Percentiles rank a stretch among this genome's conserved stretches.
Conservation (phyloP, 2,888 invertebrate genomes). For the Agrotis segetum region DNA sequence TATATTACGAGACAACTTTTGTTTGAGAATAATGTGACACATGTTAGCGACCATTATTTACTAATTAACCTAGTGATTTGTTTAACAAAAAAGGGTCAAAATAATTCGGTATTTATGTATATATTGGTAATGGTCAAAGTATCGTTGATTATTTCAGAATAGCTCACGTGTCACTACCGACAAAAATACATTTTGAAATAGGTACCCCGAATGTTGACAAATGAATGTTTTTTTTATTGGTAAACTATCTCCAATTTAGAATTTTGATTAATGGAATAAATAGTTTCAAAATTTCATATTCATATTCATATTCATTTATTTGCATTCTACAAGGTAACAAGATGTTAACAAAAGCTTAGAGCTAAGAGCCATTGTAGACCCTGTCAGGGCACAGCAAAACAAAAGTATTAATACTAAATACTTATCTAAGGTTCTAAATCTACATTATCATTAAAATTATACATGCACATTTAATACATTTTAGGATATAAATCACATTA, state of each 20-base stretch:
- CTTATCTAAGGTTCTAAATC: no score
- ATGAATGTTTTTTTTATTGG: background rate
- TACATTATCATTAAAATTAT: no score
- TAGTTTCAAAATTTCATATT: background rate
- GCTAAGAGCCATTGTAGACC: no score
- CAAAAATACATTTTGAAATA: background rate
- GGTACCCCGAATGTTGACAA: background rate
- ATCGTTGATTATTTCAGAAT: no score
- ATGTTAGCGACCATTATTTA: background rate
- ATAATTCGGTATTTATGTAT: no score
- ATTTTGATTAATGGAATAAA: background rate
- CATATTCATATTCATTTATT: no score
- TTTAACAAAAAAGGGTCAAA: background rate
- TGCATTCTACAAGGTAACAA: no score
- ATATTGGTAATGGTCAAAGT: background rate
- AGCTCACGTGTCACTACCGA: background rate
- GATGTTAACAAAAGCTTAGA: no score
- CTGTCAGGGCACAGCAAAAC: no score
- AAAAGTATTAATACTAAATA: no score
- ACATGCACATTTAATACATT: no score
- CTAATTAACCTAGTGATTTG: background rate
- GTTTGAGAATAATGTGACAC: constrained; percentile 5
- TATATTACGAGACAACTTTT: constrained; percentile 1
- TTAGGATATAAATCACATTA: no score
- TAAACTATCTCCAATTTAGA: background rate